Percentiles rank a stretch among this genome's conserved stretches.
Evolutionary conservation across 2,888 invertebrate species (phyloP).

Genomic region (Agriopis leucophaearia): DNA sequence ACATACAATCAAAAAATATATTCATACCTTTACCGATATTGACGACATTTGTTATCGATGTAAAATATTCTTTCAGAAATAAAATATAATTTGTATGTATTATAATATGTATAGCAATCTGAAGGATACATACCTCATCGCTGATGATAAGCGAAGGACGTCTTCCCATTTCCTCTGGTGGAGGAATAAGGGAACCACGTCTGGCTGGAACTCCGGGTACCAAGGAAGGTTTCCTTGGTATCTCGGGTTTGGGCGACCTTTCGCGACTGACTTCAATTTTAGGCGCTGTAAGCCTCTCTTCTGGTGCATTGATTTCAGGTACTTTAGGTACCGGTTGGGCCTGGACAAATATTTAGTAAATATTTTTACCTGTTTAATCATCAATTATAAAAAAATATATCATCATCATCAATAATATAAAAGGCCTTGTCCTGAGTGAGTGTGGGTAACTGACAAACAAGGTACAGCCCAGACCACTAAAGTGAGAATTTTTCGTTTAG

Average conservation of each 20-base stretch:
- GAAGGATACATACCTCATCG: conserved; percentile 92
- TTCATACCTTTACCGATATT: conserved; percentile 72
- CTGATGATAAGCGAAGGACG: conserved; percentile 96
- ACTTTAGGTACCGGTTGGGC: conserved; percentile 75
- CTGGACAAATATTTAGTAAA: conserved; percentile 1
- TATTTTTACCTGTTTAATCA: neutral
- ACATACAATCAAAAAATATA: conserved; percentile 57
- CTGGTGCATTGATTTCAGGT: conserved; percentile 91
- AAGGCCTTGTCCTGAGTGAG: no score
- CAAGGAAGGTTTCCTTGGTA: conserved; percentile 90
- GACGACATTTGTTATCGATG: conserved; percentile 58
- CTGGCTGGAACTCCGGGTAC: conserved; percentile 85
- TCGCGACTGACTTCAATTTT: conserved; percentile 96
- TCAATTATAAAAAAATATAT: neutral
- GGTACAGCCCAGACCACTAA: no score
- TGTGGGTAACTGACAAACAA: no score
- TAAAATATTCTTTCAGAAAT: conserved; percentile 47
- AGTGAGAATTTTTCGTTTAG: no score
- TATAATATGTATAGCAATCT: conserved; percentile 32
- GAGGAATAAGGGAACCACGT: conserved; percentile 95
- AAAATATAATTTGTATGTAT: conserved; percentile 27
- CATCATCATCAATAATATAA: neutral
- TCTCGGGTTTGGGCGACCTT: conserved; percentile 89
- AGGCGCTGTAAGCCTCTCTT: conserved; percentile 87
- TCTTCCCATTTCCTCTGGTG: conserved; percentile 94